Conservation (phyloP, 2,888 invertebrate genomes). For the Erebia ligea region DNA sequence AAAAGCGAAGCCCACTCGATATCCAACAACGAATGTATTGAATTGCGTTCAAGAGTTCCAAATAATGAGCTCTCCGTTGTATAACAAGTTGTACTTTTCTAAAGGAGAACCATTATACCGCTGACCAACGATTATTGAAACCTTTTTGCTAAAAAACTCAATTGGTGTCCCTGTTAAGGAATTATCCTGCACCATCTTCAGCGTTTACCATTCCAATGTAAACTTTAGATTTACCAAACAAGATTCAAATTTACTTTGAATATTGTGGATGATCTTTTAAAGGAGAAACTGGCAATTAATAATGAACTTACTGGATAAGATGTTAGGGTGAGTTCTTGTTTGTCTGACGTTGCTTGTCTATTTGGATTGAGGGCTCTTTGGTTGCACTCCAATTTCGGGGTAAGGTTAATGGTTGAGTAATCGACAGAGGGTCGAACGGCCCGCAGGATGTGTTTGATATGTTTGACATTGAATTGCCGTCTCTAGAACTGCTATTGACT, state of each 20-base stretch:
- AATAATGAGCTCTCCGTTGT: slow-evolving; percentile 47
- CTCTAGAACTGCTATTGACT: slow-evolving; percentile 22
- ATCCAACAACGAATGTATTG: slow-evolving; percentile 42
- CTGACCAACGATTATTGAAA: slow-evolving; percentile 64
- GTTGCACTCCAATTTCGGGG: slow-evolving; percentile 54
- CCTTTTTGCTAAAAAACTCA: slow-evolving; percentile 54
- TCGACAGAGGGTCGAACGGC: slow-evolving; percentile 63
- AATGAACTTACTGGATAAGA: slow-evolving; percentile 40
- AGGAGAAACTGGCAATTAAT: slow-evolving; percentile 29
- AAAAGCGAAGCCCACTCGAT: slow-evolving; percentile 40
- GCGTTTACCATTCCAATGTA: slow-evolving; percentile 44
- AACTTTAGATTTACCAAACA: slow-evolving; percentile 43
- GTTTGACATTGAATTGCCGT: slow-evolving; percentile 43
- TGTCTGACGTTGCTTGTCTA: slow-evolving; percentile 39
- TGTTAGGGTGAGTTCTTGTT: slow-evolving; percentile 45
- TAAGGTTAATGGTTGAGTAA: slow-evolving; percentile 74
- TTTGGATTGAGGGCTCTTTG: slow-evolving; percentile 51
- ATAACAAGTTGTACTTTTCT: slow-evolving; percentile 47
- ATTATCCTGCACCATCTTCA: slow-evolving; percentile 48
- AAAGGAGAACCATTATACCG: slow-evolving; percentile 45
- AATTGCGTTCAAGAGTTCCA: slow-evolving; percentile 43
- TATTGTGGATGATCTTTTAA: slow-evolving; percentile 37
- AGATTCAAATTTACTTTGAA: slow-evolving; percentile 43
- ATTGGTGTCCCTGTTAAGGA: slow-evolving; percentile 54
- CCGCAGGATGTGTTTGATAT: slow-evolving; percentile 66